A percentile compares a stretch with the other conserved stretches of the same genome.
Evolutionary conservation across 2,888 invertebrate species (phyloP).

Genomic region (Agrochola lychnidis): DNA sequence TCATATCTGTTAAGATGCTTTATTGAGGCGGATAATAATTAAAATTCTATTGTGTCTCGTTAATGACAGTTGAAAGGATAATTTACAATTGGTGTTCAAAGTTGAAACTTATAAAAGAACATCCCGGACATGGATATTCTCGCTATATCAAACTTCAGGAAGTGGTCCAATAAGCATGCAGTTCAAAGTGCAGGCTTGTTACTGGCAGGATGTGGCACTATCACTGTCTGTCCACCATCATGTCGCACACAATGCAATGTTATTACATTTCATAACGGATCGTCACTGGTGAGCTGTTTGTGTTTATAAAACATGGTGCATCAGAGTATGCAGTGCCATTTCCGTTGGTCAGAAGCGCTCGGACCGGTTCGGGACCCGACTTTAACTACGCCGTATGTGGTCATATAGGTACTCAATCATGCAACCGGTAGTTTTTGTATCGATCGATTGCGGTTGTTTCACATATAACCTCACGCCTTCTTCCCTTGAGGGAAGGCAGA

Average conservation of each 20-base stretch:
- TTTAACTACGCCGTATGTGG: conserved; percentile 40
- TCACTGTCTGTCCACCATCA: conserved; percentile 14
- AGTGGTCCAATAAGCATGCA: conserved; percentile 22
- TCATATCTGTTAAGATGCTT: too few species aligned
- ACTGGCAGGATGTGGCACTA: conserved; percentile 49
- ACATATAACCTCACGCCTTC: neutral
- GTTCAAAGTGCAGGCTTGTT: conserved; percentile 41
- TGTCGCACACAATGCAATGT: conserved; percentile 46
- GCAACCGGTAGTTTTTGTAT: conserved; percentile 30
- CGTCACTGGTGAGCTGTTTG: conserved; percentile 31
- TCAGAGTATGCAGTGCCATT: conserved; percentile 39
- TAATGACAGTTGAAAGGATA: too few species aligned
- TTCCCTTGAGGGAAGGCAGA: too few species aligned
- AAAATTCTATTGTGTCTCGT: too few species aligned
- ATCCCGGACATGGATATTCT: conserved; percentile 41
- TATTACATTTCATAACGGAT: conserved; percentile 38
- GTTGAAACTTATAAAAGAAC: conserved; percentile 27
- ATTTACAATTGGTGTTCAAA: conserved; percentile 34
- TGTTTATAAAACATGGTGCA: conserved; percentile 49
- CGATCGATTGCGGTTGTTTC: conserved; percentile 19
- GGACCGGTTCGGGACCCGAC: conserved; percentile 35
- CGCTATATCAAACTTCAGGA: conserved; percentile 43
- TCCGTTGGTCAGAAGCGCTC: conserved; percentile 41
- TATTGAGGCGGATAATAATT: too few species aligned
- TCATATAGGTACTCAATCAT: conserved; percentile 22